phyloP scores from a whole-genome alignment of 2,797 vertebrate species.

The Spondyliosoma cantharus region DNA sequence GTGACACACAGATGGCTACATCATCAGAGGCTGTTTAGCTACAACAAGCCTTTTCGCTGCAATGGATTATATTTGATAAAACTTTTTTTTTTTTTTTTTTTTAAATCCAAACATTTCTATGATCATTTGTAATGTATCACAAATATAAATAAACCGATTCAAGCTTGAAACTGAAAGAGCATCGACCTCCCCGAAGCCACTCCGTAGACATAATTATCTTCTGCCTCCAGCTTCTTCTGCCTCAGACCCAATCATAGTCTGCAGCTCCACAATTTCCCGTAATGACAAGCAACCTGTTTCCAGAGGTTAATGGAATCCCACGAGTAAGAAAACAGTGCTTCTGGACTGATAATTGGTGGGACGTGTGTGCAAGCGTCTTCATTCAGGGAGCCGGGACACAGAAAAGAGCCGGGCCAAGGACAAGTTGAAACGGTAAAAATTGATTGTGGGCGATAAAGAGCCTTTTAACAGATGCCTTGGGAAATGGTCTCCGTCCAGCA shows the following conservation, averaged over 20 bases:
- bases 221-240: slow-evolving; percentile 9
- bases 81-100: too few relatives aligned
- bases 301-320: slow-evolving; percentile 39
- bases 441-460: slow-evolving; percentile 13
- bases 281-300: slow-evolving; percentile 29
- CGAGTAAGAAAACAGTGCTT: slow-evolving; percentile 14
- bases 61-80: neutral
- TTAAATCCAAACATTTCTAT: neutral
- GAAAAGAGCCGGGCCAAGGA: slow-evolving; percentile 1
- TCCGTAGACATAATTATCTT: slow-evolving; percentile 20
- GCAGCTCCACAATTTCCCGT: neutral
- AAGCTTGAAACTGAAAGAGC: slow-evolving; percentile 6
- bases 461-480: slow-evolving; percentile 5
- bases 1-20: neutral
- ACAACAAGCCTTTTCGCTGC: neutral
- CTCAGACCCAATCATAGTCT: slow-evolving; percentile 12
- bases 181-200: neutral
- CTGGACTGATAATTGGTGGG: slow-evolving; percentile 12
- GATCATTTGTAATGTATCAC: neutral
- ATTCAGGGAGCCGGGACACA: neutral
- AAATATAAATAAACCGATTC: slow-evolving; percentile 1
- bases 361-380: slow-evolving; percentile 13
- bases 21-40: slow-evolving; percentile 5
- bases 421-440: slow-evolving; percentile 20
- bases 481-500: slow-evolving; percentile 26